Percentiles rank a stretch among this genome's conserved stretches.
phyloP scores from a whole-genome alignment of 2,888 invertebrate species.

The Drosophila barbarae region DNA sequence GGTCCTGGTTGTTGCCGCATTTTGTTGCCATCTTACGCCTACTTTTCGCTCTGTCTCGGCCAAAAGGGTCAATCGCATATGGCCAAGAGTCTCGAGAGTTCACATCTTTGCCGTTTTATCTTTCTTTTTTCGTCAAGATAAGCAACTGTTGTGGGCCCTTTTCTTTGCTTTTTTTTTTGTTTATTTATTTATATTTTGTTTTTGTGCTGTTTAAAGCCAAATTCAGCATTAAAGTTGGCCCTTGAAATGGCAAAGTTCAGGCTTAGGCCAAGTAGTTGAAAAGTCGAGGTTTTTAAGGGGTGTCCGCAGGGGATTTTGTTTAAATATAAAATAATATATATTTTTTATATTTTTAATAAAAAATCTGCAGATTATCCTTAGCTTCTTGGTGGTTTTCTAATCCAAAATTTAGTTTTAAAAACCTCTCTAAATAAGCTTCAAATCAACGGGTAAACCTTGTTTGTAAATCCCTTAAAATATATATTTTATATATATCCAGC shows the following conservation, averaged over 20 bases:
- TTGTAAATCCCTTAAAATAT: not conserved
- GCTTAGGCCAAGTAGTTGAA: not conserved
- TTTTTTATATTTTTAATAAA: too few species aligned
- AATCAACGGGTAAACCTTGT: not conserved
- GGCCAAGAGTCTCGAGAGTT: constrained; percentile 25
- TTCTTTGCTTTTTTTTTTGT: not conserved
- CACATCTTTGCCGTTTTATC: constrained; percentile 4
- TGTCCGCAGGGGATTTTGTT: not conserved
- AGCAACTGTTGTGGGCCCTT: constrained; percentile 26
- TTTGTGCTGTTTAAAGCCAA: constrained; percentile 11
- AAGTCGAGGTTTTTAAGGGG: not conserved
- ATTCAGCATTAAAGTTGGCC: constrained; percentile 9
- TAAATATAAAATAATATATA: not conserved
- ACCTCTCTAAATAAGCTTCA: not conserved
- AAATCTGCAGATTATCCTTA: too few species aligned
- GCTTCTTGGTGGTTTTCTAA: not conserved
- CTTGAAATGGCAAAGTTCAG: constrained; percentile 10
- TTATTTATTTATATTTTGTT: not conserved
- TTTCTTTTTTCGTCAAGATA: constrained; percentile 16
- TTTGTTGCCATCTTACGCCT: constrained; percentile 47
- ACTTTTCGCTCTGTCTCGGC: constrained; percentile 28
- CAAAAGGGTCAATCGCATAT: constrained; percentile 49
- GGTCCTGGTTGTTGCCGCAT: constrained; percentile 28
- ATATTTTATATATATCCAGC: not conserved
- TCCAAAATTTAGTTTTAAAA: not conserved